Evolutionary conservation across 2,113 vertebrate species (phyloP), one percentile per base, ranked within the genome.

Genomic region (Tichodroma muraria): DNA sequence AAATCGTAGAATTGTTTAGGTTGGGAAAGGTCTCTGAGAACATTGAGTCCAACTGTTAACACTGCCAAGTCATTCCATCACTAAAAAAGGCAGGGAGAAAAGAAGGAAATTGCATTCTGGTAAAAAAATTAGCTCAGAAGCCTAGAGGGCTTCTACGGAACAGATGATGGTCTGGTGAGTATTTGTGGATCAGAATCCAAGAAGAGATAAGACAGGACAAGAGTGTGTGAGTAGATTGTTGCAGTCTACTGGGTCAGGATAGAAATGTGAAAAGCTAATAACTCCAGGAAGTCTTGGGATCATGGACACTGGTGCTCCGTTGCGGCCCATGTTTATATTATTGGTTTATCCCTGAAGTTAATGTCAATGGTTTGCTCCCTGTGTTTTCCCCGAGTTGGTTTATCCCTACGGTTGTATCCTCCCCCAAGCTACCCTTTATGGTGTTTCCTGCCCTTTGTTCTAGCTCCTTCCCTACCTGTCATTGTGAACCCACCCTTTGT

Each of bases 291-390:
- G 3, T 38, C 38, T 54, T 79, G 10, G 15, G 11, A 50, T 69
- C 21, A 54, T 54, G 38, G 10, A 72, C 1, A 0, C 5, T 57
- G 4, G 12, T 44, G 28, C n/a, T n/a, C n/a, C n/a, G n/a, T n/a
- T n/a, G n/a, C n/a, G n/a, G n/a, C n/a, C n/a, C n/a, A n/a, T n/a
- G n/a, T n/a, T n/a, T n/a, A n/a, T n/a, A n/a, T n/a, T n/a, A n/a
- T n/a, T n/a, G n/a, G n/a, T n/a, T n/a, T n/a, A n/a, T n/a, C n/a
- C n/a, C n/a, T n/a, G n/a, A n/a, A n/a, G n/a, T n/a, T n/a, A n/a
- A n/a, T n/a, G n/a, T n/a, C n/a, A n/a, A n/a, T n/a, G n/a, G n/a
- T n/a, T n/a, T n/a, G n/a, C n/a, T n/a, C n/a, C n/a, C n/a, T n/a
- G n/a, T n/a, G n/a, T n/a, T n/a, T n/a, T n/a, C n/a, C n/a, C n/a